Percentiles rank a stretch among this genome's conserved stretches.
These are phyloP conservation scores for Luscinia megarhynchos DNA, from an alignment of 2,797 vertebrate species.

Conservation along the genomic window DNA sequence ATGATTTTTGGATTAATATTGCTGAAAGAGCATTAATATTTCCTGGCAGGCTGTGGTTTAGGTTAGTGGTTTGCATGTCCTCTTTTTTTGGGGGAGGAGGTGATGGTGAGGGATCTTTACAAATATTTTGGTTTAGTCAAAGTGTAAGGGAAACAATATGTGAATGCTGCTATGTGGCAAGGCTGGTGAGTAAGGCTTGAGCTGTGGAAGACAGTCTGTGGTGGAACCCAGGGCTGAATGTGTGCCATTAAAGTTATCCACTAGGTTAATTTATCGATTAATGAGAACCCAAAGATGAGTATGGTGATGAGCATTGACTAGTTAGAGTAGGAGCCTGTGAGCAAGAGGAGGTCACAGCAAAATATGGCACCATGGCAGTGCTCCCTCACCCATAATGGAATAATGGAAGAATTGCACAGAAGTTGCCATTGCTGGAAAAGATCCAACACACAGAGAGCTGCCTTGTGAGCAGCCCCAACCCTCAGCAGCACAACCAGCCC, in stretches of 20 bases:
- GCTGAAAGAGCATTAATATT: background rate
- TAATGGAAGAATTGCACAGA: background rate
- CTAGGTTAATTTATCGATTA: background rate
- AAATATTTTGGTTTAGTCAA: background rate
- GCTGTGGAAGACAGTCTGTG: background rate
- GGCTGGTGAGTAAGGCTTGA: background rate
- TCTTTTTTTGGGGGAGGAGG: background rate
- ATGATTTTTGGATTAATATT: background rate
- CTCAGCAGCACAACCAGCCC: background rate
- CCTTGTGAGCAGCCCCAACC: rapidly evolving
- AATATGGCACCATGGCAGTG: rapidly evolving
- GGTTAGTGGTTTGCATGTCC: background rate
- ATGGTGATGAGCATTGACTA: background rate
- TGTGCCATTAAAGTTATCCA: background rate
- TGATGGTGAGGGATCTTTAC: background rate
- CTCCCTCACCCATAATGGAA: background rate
- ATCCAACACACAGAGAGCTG: background rate
- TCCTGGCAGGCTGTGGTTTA: background rate
- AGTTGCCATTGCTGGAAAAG: background rate
- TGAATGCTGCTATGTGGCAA: background rate
- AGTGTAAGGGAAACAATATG: background rate
- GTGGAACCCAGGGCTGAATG: background rate
- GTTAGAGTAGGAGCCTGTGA: background rate
- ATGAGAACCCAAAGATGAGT: background rate
- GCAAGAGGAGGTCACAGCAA: background rate